phyloP scores from a whole-genome alignment of 2,113 vertebrate genomes.

The Ornithorhynchus anatinus region DNA sequence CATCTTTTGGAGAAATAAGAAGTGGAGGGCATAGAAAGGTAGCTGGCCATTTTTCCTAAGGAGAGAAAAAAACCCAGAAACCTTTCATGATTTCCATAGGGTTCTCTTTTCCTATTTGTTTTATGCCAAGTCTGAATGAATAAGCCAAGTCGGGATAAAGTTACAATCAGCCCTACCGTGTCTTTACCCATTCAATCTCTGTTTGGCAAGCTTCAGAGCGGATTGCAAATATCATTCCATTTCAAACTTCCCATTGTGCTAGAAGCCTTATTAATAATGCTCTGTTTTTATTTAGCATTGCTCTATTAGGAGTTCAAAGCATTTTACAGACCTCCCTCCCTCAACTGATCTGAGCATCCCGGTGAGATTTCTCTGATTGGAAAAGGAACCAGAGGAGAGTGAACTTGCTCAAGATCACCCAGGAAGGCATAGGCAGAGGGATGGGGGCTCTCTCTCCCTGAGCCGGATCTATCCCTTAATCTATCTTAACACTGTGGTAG shows the following conservation, averaged over 20 bases:
- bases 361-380: slow-evolving; percentile 30
- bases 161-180: slow-evolving; percentile 16
- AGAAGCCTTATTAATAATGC: slow-evolving; percentile 34
- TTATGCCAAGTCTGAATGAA: slow-evolving; percentile 41
- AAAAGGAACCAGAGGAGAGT: neutral
- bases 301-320: slow-evolving; percentile 48
- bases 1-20: neutral
- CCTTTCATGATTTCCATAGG: neutral
- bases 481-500: neutral
- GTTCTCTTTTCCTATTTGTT: neutral
- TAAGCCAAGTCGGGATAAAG: slow-evolving; percentile 11
- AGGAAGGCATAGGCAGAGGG: neutral
- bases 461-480: neutral
- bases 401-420: slow-evolving; percentile 25
- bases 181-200: slow-evolving; percentile 38
- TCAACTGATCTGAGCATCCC: slow-evolving; percentile 27
- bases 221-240: slow-evolving; percentile 27
- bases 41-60: neutral
- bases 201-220: slow-evolving; percentile 23
- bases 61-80: neutral
- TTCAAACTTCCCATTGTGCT: slow-evolving; percentile 22
- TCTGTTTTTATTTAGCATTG: slow-evolving; percentile 57
- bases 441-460: neutral
- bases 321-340: slow-evolving; percentile 43
- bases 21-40: slow-evolving; percentile 37